These are phyloP conservation scores for Brachionus calyciflorus DNA, from an alignment of 1,140 invertebrate species.

Conservation along the genomic window DNA sequence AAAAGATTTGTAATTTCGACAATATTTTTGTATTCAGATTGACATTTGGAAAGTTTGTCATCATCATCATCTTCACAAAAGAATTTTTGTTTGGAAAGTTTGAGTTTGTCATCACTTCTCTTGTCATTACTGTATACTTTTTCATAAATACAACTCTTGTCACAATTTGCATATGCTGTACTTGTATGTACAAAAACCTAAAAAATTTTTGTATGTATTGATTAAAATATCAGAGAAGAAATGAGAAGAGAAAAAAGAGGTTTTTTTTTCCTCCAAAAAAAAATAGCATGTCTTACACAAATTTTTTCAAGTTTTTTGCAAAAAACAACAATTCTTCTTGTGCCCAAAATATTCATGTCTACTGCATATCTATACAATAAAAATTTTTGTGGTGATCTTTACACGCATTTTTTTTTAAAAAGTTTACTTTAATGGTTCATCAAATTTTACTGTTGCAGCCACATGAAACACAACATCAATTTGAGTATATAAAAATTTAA, in stretches of 20 bases:
- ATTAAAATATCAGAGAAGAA: too few relatives aligned
- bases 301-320: conserved; percentile 58
- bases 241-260: too few relatives aligned
- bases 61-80: too few relatives aligned
- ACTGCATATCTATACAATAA: conserved; percentile 68
- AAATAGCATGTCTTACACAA: too few relatives aligned
- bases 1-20: conserved; percentile 74
- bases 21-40: conserved; percentile 83
- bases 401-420: conserved; percentile 67
- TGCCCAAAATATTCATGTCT: conserved; percentile 62
- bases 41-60: conserved; percentile 76
- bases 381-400: conserved; percentile 73
- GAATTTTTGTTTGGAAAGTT: too few relatives aligned
- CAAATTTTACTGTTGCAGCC: conserved; percentile 96
- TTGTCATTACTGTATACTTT: too few relatives aligned
- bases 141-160: conserved; percentile 60
- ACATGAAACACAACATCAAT: conserved; percentile 94
- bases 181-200: conserved; percentile 63
- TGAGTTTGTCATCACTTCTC: too few relatives aligned
- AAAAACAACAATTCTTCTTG: conserved; percentile 59
- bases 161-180: conserved; percentile 65
- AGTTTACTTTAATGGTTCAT: conserved; percentile 81
- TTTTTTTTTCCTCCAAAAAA: too few relatives aligned
- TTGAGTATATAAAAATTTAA: conserved; percentile 68
- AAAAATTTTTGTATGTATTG: too few relatives aligned